Base-by-base conservation (phyloP, 2,113 vertebrate species). In the Cinclus cinclus region DNA sequence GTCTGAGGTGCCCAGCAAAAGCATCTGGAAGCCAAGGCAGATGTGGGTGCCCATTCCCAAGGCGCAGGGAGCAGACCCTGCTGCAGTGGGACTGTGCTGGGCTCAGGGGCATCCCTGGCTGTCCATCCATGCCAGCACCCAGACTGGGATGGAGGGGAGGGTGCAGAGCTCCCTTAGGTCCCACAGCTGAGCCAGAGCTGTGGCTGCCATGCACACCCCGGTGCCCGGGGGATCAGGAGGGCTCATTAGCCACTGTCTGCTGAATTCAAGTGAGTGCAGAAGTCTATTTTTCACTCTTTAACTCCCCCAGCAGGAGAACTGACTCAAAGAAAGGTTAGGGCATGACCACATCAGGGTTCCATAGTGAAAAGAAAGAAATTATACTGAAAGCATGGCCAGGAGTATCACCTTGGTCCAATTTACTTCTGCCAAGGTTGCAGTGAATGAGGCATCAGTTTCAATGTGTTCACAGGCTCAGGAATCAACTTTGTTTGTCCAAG, bases 191-290 rank as follows among this genome's bases (percentile, higher is more conserved):
- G 42, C 84, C 70, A 64, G 52, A 50, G 62, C 35, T 33, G 30
- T 3, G 6, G 17, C 59, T 44, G 53, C 41, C 0, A 0, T 1
- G 0, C 0, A 0, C 49, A 20, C 17, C 15, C 58, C 0, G 0
- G 55, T 2, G 21, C 49, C 52, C 7, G 6, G 35, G 49, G n/a
- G 77, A 95, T 91, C 78, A 58, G 44, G 31, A 91, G 87, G 89
- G 70, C 93, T 97, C 92, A 76, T 95, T 92, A 94, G 65, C 74
- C 0, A 0, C 74, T 73, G 62, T 87, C 78, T 44, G 46, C 74
- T 76, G 74, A 91, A 92, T 87, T 83, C 58, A 13, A 79, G 81
- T 50, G 79, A 95, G 78, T 82, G 67, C 70, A 92, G 81, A 94
- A 92, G 70, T 9, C 62, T 85, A 91, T 70, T 44, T 68, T 89